These are phyloP conservation scores for Clostera curtula DNA, from an alignment of 2,888 invertebrate genomes.

Conservation along the genomic window DNA sequence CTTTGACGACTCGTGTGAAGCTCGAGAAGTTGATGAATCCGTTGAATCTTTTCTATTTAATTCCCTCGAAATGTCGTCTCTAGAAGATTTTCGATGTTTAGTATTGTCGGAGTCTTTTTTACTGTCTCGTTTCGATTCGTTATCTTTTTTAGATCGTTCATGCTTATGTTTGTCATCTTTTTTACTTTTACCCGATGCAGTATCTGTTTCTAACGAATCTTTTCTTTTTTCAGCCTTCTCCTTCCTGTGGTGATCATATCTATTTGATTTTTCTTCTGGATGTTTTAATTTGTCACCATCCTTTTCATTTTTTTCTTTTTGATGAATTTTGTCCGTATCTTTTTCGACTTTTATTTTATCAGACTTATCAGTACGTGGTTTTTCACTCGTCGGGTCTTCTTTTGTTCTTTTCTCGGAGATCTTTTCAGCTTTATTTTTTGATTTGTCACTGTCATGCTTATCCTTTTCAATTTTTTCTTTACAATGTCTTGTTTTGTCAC, in stretches of 20 bases:
- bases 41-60: slow-evolving; percentile 67
- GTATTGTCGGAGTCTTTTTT: slow-evolving; percentile 55
- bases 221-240: slow-evolving; percentile 55
- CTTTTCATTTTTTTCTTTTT: slow-evolving; percentile 38
- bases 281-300: slow-evolving; percentile 47
- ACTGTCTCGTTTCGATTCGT: slow-evolving; percentile 52
- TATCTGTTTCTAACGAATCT: slow-evolving; percentile 40
- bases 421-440: slow-evolving; percentile 42
- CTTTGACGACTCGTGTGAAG: slow-evolving; percentile 61
- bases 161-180: slow-evolving; percentile 69
- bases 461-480: slow-evolving; percentile 57
- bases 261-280: slow-evolving; percentile 50
- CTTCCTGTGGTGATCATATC: slow-evolving; percentile 68
- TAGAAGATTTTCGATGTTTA: slow-evolving; percentile 57
- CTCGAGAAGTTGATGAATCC: slow-evolving; percentile 61
- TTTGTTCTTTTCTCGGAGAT: slow-evolving; percentile 43
- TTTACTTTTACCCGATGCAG: slow-evolving; percentile 34
- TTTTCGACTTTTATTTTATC: slow-evolving; percentile 16
- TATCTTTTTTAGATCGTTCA: slow-evolving; percentile 55
- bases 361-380: slow-evolving; percentile 30
- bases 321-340: slow-evolving; percentile 27
- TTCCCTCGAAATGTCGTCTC: slow-evolving; percentile 59
- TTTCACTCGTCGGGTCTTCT: slow-evolving; percentile 27
- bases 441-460: slow-evolving; percentile 38
- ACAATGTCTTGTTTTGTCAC: slow-evolving; percentile 47